Evolutionary conservation across 2,888 invertebrate genomes (phyloP), one percentile per base, ranked within the genome.

Genomic region (Lithosia quadra): DNA sequence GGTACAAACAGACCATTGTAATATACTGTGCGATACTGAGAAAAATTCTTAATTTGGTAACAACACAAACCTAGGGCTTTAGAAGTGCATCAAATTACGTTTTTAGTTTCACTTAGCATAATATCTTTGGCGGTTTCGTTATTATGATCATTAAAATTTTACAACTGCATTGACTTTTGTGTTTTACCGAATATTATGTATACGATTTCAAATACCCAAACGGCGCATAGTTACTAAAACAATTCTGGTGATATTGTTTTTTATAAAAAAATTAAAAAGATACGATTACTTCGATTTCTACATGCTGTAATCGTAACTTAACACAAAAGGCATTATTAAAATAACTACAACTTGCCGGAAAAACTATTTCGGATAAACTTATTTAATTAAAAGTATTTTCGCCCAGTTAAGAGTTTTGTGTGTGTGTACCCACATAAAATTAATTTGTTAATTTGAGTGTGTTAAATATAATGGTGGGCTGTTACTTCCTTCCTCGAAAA

Each of bases 1-100:
- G 56, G 43, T 67, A 39, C 56, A 68, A 67, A 58, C 67, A 56
- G 34, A 49, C 49, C 4, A 56, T 28, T 43, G 33, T 56, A 18
- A 21, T 21, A 15, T n/a, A n/a, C n/a, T n/a, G n/a, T n/a, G n/a
- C n/a, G n/a, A 39, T 28, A 21, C n/a, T 61, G n/a, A 15, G 61
- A 33, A 59, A 28, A 62, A 61, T 18, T 10, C 1, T 24, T 24
- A 24, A 7, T 21, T 60, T 53, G n/a, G n/a, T n/a, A n/a, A n/a
- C 5, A 49, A 18, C 49, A 5, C 15, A 49, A 49, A 18, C 49
- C 13, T n/a, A 18, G 1, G 5, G 5, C 43, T 18, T 3, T 33
- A 33, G 33, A 33, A 8, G 8, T 33, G 8, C 8, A 33, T 33
- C 3, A 5, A 5, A 33, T 8, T 5, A 8, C 8, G 15, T 39